These are phyloP conservation scores for Pyrrhosoma nymphula DNA, from an alignment of 2,888 invertebrate species.

Conservation along the genomic window DNA sequence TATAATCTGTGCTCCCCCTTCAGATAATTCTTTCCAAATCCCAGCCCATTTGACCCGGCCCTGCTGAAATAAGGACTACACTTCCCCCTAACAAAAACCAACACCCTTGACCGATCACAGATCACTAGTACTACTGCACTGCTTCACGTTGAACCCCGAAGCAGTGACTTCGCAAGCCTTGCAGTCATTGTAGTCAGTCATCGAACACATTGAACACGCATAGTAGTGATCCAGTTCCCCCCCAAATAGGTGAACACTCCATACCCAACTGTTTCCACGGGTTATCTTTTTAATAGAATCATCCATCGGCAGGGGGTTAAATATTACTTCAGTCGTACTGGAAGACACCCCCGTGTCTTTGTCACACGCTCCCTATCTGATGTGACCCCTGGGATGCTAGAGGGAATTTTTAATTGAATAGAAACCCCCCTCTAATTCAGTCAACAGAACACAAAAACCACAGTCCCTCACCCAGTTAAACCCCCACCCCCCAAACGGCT, in stretches of 20 bases:
- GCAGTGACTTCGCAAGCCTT: neutral
- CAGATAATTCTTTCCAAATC: neutral
- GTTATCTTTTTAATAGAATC: neutral
- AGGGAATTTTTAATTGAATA: neutral
- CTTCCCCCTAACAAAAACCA: neutral
- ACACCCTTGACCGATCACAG: neutral
- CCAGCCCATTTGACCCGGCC: constrained; percentile 8
- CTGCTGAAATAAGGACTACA: neutral
- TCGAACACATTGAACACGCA: neutral
- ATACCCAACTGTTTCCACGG: neutral
- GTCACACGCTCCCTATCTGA: neutral
- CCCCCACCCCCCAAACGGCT: neutral
- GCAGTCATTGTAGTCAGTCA: neutral
- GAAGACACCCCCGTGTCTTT: neutral
- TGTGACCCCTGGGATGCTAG: neutral
- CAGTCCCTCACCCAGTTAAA: neutral
- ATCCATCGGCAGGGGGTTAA: neutral
- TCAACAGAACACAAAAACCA: neutral
- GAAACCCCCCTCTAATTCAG: constrained; percentile 1
- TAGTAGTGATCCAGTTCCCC: neutral
- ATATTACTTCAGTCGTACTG: neutral
- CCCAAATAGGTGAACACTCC: neutral
- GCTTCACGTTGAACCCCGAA: neutral
- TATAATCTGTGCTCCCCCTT: constrained; percentile 38
- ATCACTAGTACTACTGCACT: neutral